Base-by-base conservation (phyloP, 2,888 invertebrate species). In the Orthosia incerta region DNA sequence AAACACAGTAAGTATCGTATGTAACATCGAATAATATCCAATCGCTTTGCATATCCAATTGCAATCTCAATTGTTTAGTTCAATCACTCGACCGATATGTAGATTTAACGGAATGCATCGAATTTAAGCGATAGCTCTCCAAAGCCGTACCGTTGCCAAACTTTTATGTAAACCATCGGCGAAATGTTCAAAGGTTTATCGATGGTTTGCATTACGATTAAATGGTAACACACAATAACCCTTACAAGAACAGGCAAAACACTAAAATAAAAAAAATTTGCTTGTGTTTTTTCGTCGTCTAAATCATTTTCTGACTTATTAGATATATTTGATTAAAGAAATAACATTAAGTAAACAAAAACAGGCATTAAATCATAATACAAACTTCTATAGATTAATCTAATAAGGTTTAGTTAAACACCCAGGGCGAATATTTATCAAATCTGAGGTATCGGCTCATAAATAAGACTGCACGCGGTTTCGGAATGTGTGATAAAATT, bases 391-490 rank as follows among this genome's bases (percentile, higher is more conserved):
- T 77, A 87, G 73, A 87, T 88, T 89, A 90, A 91, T 89, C 88
- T 88, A 90, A 91, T 91, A 90, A 86, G 75, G 84, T 86, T 83
- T 76, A 75, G 80, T 85, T 86, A 89, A 87, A 86, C 90, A 89
- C 92, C 91, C 90, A 89, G 88, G 86, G 91, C 79, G 91, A 89
- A 86, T 90, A 93, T 94, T 91, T 89, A 87, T 85, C 86, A 90
- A 89, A 84, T 86, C 82, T 87, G 80, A 87, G 92, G 91, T 91
- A 89, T 91, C 88, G 89, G 88, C 87, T 89, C 90, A 93, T 95
- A 94, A 95, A 95, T 95, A 87, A 85, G 89, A 89, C 91, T 89
- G 85, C 93, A 91, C 90, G 94, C 89, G 91, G 94, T 90, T 93
- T 90, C 82, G 89, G 91, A 91, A 93, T 89, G 91, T 87, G 86